phyloP scores from a whole-genome alignment of 2,113 vertebrate species.

The Grantiella picta region DNA sequence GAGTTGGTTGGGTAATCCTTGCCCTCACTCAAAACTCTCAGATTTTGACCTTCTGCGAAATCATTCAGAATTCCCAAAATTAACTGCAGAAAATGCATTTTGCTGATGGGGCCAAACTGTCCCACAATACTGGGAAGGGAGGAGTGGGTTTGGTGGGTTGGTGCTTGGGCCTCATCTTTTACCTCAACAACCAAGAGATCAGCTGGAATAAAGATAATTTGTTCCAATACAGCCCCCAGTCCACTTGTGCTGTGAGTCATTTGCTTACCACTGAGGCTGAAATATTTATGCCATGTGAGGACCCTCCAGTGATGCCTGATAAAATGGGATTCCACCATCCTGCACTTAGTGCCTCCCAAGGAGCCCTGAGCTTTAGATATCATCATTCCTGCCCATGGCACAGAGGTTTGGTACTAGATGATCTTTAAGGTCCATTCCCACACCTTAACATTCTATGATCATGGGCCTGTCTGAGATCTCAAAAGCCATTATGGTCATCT shows the following conservation, averaged over 20 bases:
- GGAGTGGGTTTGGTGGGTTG: not conserved
- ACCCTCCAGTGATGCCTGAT: not conserved
- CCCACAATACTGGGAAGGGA: not conserved
- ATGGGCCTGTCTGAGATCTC: not conserved
- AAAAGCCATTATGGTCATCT: not conserved
- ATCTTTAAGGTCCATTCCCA: not conserved
- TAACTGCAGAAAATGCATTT: not conserved
- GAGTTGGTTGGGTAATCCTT: not conserved
- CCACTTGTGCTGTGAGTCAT: not conserved
- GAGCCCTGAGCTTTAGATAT: not conserved
- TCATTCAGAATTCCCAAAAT: not conserved
- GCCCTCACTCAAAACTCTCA: not conserved
- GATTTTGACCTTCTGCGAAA: not conserved
- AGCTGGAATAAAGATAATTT: not conserved
- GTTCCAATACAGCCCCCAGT: rapidly evolving
- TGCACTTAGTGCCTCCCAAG: not conserved
- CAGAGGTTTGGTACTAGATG: not conserved
- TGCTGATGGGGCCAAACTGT: not conserved
- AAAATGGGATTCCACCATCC: not conserved
- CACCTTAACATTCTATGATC: not conserved
- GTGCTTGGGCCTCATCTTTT: not conserved
- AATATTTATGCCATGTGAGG: not conserved
- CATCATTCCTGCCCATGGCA: not conserved
- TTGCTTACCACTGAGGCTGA: not conserved
- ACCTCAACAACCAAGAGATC: not conserved